Percentiles rank a stretch among this genome's conserved stretches.
Evolutionary conservation across 1,140 invertebrate species (phyloP).

Genomic region (Macrobrachium nipponense): DNA sequence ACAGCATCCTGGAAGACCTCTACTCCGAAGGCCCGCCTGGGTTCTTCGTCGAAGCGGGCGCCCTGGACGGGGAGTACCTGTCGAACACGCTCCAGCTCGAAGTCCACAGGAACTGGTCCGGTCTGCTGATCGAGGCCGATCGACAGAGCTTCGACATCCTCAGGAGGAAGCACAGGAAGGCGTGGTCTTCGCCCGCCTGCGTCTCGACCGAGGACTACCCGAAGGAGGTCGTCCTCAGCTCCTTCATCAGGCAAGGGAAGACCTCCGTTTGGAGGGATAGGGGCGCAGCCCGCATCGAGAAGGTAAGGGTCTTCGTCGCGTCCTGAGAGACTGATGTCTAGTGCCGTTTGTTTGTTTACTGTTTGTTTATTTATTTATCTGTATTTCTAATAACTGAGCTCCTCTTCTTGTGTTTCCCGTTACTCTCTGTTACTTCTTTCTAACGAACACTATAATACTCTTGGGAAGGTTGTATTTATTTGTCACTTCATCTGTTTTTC

Average conservation of each 20-base stretch:
- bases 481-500: too few species aligned
- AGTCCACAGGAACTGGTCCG: constrained; percentile 66
- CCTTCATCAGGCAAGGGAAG: not conserved
- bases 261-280: constrained; percentile 27
- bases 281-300: constrained; percentile 44
- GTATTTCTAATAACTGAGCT: too few species aligned
- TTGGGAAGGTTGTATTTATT: too few species aligned
- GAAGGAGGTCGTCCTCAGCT: constrained; percentile 30
- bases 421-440: too few species aligned
- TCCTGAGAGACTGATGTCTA: not conserved
- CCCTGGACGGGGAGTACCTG: constrained; percentile 67
- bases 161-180: constrained; percentile 57
- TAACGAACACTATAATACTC: too few species aligned
- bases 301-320: constrained; percentile 37
- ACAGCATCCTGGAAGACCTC: constrained; percentile 52
- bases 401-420: too few species aligned
- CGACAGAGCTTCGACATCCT: constrained; percentile 65
- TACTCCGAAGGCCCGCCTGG: constrained; percentile 59
- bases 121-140: constrained; percentile 68
- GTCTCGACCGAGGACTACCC: constrained; percentile 67
- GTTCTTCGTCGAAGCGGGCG: constrained; percentile 68
- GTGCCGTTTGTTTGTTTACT: not conserved
- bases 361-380: not conserved
- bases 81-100: constrained; percentile 69
- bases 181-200: constrained; percentile 60